Evolutionary conservation across 1,140 invertebrate species (phyloP).

Genomic region (Cotesia vestalis): DNA sequence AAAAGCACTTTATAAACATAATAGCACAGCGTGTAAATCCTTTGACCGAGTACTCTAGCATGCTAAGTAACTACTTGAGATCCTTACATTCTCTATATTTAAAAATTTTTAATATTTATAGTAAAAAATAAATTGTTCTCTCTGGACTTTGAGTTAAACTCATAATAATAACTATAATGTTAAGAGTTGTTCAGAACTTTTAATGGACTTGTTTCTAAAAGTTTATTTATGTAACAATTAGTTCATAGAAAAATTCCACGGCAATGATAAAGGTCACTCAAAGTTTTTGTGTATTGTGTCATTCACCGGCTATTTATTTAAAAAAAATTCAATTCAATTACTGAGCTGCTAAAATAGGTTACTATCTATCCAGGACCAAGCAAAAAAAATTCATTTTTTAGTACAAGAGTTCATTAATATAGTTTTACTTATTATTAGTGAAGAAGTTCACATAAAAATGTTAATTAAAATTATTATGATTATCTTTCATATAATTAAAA

Average conservation of each 20-base stretch:
- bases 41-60: constrained; percentile 9
- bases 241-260: constrained; percentile 13
- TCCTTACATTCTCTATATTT: background rate
- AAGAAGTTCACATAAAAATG: no score
- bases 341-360: no score
- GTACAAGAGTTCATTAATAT: no score
- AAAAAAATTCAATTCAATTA: no score
- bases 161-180: constrained; percentile 24
- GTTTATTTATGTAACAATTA: constrained; percentile 22
- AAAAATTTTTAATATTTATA: constrained; percentile 6
- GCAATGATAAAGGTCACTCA: background rate
- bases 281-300: background rate
- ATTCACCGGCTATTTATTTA: no score
- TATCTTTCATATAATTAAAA: no score
- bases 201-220: constrained; percentile 35
- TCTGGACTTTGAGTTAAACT: constrained; percentile 13
- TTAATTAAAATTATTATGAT: no score
- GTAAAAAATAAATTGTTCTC: constrained; percentile 15
- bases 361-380: no score
- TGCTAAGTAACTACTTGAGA: background rate
- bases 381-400: no score
- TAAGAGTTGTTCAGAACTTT: constrained; percentile 30
- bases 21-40: constrained; percentile 19
- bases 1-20: constrained; percentile 7
- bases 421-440: no score